phyloP scores from a whole-genome alignment of 2,888 invertebrate species.

The Drosophila leonis region DNA sequence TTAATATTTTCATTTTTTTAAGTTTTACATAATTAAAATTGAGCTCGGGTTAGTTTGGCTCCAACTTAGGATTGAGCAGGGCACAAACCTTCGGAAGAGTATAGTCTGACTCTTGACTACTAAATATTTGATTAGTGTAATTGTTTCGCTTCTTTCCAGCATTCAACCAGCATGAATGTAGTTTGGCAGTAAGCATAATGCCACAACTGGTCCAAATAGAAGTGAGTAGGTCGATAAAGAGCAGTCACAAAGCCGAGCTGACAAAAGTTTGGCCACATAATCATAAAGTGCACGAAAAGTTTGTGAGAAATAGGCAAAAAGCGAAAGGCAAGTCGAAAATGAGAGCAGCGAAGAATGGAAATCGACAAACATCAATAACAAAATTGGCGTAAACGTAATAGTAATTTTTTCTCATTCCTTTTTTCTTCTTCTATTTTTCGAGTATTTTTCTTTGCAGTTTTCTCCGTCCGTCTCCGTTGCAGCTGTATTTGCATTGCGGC shows the following conservation, averaged over 20 bases:
- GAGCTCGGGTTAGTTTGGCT: background rate
- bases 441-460: constrained; percentile 32
- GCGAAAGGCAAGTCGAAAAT: constrained; percentile 34
- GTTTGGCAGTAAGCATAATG: constrained; percentile 39
- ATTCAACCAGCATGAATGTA: constrained; percentile 34
- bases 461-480: constrained; percentile 50
- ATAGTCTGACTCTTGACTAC: background rate
- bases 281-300: constrained; percentile 71
- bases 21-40: fast-evolving
- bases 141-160: background rate
- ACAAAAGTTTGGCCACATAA: constrained; percentile 66
- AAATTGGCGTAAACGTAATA: constrained; percentile 57
- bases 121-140: background rate
- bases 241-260: constrained; percentile 39
- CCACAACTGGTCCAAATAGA: constrained; percentile 13
- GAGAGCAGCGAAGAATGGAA: constrained; percentile 21
- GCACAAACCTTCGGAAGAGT: background rate
- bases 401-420: constrained; percentile 38
- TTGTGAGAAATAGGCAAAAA: constrained; percentile 16
- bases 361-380: constrained; percentile 69
- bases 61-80: background rate
- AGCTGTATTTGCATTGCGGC: constrained; percentile 74
- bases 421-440: too few species aligned
- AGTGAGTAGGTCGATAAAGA: constrained; percentile 8
- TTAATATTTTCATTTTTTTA: too few species aligned